Base-by-base conservation (phyloP, 2,797 vertebrate species). In the Capromys pilorides region DNA sequence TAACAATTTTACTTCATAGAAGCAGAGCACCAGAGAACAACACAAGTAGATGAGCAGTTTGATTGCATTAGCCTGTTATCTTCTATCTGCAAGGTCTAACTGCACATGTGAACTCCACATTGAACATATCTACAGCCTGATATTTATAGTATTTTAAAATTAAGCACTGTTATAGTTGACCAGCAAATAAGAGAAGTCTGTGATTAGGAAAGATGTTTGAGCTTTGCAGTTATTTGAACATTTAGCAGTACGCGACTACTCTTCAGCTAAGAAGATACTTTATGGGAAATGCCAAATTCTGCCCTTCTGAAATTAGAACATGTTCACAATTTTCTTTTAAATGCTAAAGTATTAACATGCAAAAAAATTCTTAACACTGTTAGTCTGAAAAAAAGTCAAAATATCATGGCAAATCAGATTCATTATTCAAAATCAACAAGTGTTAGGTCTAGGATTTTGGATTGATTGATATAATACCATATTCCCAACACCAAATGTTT, bases 401-500 rank as follows among this genome's bases (percentile, higher is more conserved):
- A 95, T 88, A 97, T 59, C 89, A 96, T 28, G 67, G 92, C 96
- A 94, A 98, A 97, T 54, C 89, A 97, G 83, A 86, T 91, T 93
- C 85, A 94, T 97, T 95, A 96, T 93, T 96, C 90, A 96, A 97
- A 97, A 97, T 97, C 97, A 98, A 98, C 97, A 99, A 99, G 98
- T 99, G 98, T 99, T 98, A 99, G 99, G 98, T 99, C 98, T 98
- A 99, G 98, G 98, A 99, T 98, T 98, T 98, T 98, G 98, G 98
- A 98, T 98, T 98, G 96, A 96, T 96, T 97, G 95, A 98, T 97
- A 79, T 49, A 96, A 97, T 98, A 97, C 98, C 97, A 98, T 98
- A 98, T 98, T 98, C 98, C 98, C 98, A 98, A 98, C 98, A 98
- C 98, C 98, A 97, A 98, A 98, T 98, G 87, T 96, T 98, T 97